phyloP scores from a whole-genome alignment of 2,113 vertebrate species.

The Lota lota region DNA sequence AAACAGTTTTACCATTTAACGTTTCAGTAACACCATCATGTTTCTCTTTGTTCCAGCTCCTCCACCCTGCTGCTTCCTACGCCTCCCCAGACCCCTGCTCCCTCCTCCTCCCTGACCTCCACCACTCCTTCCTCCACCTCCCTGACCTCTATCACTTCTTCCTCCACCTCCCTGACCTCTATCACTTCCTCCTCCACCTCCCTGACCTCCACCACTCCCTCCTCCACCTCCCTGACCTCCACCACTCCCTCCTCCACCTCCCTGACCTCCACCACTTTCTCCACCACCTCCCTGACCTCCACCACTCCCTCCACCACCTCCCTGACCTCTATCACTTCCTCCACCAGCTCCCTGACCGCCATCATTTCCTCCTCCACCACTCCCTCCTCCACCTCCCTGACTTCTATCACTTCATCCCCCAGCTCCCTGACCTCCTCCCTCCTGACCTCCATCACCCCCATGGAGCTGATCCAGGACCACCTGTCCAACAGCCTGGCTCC shows the following conservation, averaged over 20 bases:
- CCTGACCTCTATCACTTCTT: too few species aligned
- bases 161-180: background rate
- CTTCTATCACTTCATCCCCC: background rate
- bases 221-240: background rate
- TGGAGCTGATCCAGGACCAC: conserved; percentile 30
- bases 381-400: background rate
- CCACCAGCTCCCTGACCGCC: background rate
- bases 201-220: background rate
- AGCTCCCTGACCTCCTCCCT: background rate
- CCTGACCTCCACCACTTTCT: too few species aligned
- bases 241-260: conserved; percentile 9
- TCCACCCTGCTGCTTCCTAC: too few species aligned
- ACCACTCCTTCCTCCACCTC: too few species aligned
- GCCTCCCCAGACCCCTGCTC: too few species aligned
- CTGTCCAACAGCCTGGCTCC: background rate
- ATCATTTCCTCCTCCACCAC: background rate
- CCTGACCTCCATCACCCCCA: conserved; percentile 12
- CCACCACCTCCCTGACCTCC: too few species aligned
- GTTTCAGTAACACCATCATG: too few species aligned
- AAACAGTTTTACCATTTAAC: too few species aligned
- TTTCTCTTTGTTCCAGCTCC: too few species aligned
- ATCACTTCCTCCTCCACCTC: background rate
- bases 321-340: too few species aligned
- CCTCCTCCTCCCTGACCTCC: too few species aligned
- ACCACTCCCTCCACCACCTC: too few species aligned